Evolutionary conservation across 2,888 invertebrate species (phyloP).

Genomic region (Ganaspis brasiliensis): DNA sequence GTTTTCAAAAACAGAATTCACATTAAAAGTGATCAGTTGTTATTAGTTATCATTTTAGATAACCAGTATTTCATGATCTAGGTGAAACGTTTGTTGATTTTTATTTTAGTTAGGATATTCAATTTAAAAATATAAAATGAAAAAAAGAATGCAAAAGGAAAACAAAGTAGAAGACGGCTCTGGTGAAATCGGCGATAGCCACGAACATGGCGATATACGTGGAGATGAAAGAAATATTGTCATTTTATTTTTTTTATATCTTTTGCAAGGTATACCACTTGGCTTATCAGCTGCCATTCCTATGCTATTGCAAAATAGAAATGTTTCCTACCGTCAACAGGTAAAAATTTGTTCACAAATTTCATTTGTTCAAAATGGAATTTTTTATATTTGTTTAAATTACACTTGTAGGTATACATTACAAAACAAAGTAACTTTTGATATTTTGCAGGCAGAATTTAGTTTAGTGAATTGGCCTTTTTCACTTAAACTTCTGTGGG

Average conservation of each 20-base stretch:
- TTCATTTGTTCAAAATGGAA: slow-evolving; percentile 26
- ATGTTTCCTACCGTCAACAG: slow-evolving; percentile 97
- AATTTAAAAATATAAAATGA: slow-evolving; percentile 52
- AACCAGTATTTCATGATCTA: background rate
- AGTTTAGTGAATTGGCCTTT: slow-evolving; percentile 98
- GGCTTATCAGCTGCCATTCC: slow-evolving; percentile 97
- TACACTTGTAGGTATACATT: no score
- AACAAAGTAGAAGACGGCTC: slow-evolving; percentile 52
- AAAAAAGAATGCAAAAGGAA: slow-evolving; percentile 54
- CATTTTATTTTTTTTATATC: slow-evolving; percentile 94
- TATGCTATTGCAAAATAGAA: slow-evolving; percentile 95
- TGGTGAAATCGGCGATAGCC: slow-evolving; percentile 35
- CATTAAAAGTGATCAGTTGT: background rate
- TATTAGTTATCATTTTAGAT: background rate
- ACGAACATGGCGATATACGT: slow-evolving; percentile 73
- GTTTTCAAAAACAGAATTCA: background rate
- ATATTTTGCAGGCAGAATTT: slow-evolving; percentile 88
- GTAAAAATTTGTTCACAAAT: slow-evolving; percentile 73
- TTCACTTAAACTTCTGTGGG: slow-evolving; percentile 97
- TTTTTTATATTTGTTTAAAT: no score
- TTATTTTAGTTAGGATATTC: slow-evolving; percentile 18
- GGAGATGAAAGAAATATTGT: slow-evolving; percentile 92
- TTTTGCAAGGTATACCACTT: slow-evolving; percentile 97
- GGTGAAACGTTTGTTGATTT: background rate
- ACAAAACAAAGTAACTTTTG: slow-evolving; percentile 15